phyloP scores from a whole-genome alignment of 2,113 vertebrate genomes.

The Sceloporus undulatus region DNA sequence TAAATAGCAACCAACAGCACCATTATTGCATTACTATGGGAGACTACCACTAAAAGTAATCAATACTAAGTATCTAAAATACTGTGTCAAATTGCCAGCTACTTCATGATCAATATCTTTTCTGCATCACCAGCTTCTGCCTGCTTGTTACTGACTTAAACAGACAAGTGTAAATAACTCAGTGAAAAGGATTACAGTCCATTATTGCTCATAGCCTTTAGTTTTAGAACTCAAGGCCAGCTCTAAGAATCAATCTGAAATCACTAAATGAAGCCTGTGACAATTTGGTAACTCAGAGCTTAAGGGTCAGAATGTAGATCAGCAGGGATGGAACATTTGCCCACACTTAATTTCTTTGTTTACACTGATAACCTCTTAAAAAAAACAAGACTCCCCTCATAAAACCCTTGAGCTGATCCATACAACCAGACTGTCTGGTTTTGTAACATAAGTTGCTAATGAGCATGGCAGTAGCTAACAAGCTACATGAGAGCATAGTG shows the following conservation, averaged over 20 bases:
- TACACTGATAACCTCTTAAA: not conserved
- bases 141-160: constrained; percentile 53
- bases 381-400: not conserved
- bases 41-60: constrained; percentile 57
- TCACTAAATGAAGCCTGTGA: not conserved
- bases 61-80: constrained; percentile 67
- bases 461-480: too few species aligned
- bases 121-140: constrained; percentile 52
- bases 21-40: not conserved
- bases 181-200: not conserved
- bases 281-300: not conserved
- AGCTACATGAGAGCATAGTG: not conserved
- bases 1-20: not conserved
- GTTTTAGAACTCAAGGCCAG: not conserved
- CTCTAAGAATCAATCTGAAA: not conserved
- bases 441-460: not conserved
- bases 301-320: not conserved
- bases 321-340: not conserved
- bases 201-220: not conserved
- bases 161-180: constrained; percentile 31
- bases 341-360: not conserved
- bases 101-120: constrained; percentile 67
- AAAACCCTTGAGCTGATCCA: not conserved
- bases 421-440: not conserved
- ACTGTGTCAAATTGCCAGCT: constrained; percentile 57